Base-by-base conservation (phyloP, 2,888 invertebrate genomes). In the Melinopterus prodromus region DNA sequence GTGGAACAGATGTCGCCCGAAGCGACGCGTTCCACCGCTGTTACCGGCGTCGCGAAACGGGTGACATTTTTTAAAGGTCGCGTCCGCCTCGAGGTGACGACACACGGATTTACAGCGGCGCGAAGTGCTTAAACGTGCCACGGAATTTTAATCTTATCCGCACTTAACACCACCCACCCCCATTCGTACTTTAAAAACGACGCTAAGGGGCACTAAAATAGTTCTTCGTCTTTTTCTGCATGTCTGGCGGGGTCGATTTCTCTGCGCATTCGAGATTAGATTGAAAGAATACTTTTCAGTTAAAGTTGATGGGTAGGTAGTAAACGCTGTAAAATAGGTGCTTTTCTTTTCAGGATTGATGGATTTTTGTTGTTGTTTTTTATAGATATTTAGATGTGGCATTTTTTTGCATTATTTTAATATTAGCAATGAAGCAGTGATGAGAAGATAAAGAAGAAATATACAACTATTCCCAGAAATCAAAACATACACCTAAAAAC, bases 31-130 rank as follows among this genome's bases (percentile, higher is more conserved):
- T 7, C 12, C 53, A 12, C 9, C 7, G 53, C 12, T 53, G 53
- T 12, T 53, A 6, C 53, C 53, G 7, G 53, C 53, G 53, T 53
- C 53, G 53, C 53, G 53, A 53, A 53, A 53, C 53, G 53, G 53
- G 53, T 53, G 53, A 53, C 53, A 53, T 53, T 53, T 53, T 53
- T 53, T 53, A 53, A 53, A 53, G 53, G 53, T 53, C 53, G 53
- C 53, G 53, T 53, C 53, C 53, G 53, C 53, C 53, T 12, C 53
- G 53, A 53, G 53, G 53, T 53, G 53, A 53, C 53, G 53, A 53
- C 53, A 53, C 53, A 53, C 53, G 53, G 53, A 53, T 53, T 53
- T 53, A 53, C 53, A 53, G 53, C 53, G 53, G 53, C 53, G 53
- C 53, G 53, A 53, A 53, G 53, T 53, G 53, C 53, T 53, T 53